Evolutionary conservation across 2,113 vertebrate species (phyloP).

Genomic region (Nipponia nippon): DNA sequence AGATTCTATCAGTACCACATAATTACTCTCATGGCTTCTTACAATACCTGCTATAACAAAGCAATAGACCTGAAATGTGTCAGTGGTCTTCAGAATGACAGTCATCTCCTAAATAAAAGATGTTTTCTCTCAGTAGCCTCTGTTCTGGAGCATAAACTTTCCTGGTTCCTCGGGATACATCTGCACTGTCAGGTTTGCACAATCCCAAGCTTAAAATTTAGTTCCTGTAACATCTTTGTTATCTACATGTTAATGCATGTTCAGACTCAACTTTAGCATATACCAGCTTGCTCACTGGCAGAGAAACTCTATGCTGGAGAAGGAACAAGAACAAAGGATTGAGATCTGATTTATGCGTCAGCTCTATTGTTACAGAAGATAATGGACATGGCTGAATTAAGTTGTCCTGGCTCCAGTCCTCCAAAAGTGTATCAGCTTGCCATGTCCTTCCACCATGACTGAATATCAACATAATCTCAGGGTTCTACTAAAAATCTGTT

Average conservation of each 20-base stretch:
- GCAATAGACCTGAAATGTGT: not conserved
- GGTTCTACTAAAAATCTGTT: not conserved
- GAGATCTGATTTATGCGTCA: not conserved
- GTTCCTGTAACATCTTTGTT: not conserved
- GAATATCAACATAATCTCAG: not conserved
- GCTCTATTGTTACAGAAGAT: not conserved
- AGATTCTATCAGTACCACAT: slow-evolving; percentile 36
- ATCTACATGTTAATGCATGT: not conserved
- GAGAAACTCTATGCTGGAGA: not conserved
- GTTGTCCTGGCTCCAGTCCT: not conserved
- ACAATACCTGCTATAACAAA: not conserved
- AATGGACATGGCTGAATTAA: not conserved
- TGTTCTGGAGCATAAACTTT: not conserved
- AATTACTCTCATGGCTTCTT: not conserved
- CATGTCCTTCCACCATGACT: not conserved
- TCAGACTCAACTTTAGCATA: not conserved
- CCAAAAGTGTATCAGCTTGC: not conserved
- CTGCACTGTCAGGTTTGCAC: not conserved
- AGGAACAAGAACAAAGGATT: not conserved
- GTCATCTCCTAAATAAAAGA: not conserved
- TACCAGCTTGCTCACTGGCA: not conserved
- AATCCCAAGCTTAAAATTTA: not conserved
- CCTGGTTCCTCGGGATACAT: not conserved
- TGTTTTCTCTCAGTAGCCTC: not conserved
- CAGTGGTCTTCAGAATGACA: not conserved